Evolutionary conservation across 2,888 invertebrate species (phyloP).

Genomic region (Sisyra terminalis): DNA sequence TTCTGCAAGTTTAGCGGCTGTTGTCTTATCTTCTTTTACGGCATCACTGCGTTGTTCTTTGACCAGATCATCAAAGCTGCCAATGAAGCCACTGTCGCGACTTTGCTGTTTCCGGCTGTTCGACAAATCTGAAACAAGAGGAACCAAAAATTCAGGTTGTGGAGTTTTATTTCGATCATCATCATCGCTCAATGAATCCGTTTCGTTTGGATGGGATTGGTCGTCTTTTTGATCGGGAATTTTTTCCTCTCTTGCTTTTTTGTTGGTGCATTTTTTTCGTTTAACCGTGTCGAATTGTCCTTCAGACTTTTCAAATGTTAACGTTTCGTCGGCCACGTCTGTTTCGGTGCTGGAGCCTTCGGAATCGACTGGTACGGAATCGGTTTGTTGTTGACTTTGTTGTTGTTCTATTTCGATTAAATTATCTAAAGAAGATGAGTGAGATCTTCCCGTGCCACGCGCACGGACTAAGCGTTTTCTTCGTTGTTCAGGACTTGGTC

Average conservation of each 20-base stretch:
- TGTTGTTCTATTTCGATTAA: slow-evolving; percentile 35
- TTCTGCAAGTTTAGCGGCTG: slow-evolving; percentile 10
- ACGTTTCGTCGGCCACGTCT: slow-evolving; percentile 48
- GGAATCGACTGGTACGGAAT: slow-evolving; percentile 37
- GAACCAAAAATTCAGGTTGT: slow-evolving; percentile 41
- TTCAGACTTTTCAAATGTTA: slow-evolving; percentile 51
- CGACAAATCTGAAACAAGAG: slow-evolving; percentile 36
- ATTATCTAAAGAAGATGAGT: slow-evolving; percentile 68
- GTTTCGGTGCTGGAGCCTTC: slow-evolving; percentile 52
- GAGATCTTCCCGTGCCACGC: slow-evolving; percentile 66
- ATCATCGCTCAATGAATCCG: slow-evolving; percentile 36
- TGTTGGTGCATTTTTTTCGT: slow-evolving; percentile 66
- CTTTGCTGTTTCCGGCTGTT: slow-evolving; percentile 65
- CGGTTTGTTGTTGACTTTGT: slow-evolving; percentile 23
- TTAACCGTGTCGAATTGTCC: slow-evolving; percentile 69
- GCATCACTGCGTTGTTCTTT: slow-evolving; percentile 39
- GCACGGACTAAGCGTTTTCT: slow-evolving; percentile 67
- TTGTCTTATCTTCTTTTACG: slow-evolving; percentile 7
- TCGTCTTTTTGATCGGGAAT: slow-evolving; percentile 40
- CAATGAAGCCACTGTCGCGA: slow-evolving; percentile 76
- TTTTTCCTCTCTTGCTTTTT: slow-evolving; percentile 24
- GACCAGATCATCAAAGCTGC: slow-evolving; percentile 72
- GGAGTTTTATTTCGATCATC: slow-evolving; percentile 51
- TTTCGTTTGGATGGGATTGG: slow-evolving; percentile 44
- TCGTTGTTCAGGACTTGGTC: slow-evolving; percentile 73